Evolutionary conservation across 2,113 vertebrate genomes (phyloP), one percentile per base, ranked within the genome.

Genomic region (Aplodontia rufa): DNA sequence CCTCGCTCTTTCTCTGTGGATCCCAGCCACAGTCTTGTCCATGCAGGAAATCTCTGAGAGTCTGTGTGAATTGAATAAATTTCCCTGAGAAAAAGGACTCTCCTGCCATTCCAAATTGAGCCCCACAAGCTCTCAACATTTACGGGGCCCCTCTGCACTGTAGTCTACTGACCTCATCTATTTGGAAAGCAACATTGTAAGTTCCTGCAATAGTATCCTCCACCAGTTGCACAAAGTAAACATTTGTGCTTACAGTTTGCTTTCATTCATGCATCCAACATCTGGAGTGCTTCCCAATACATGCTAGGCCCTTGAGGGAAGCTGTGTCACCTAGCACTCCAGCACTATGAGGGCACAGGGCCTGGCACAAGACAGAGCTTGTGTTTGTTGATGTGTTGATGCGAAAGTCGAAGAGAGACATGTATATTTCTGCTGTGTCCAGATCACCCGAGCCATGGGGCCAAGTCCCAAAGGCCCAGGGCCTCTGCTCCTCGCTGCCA

Each of bases 171-270:
- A 24, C 87, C 90, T 64, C 5, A 17, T 68, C 72, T 81, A 28
- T 51, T 83, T 12, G 24, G 87, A 60, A 24, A 60, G 62, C 49
- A n/a, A 32, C 28, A 49, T 66, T 53, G 35, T 64, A 62, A 83
- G 6, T 30, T 26, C 42, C 66, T 64, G 62, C 16, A n/a, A 24
- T 3, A 42, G 55, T 22, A 28, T 9, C 28, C n/a, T 81, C 37
- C 68, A 53, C 60, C 81, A 22, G 20, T 51, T 74, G 35, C 72
- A 91, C 82, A 92, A 81, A 96, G 82, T 5, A 55, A 87, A 64
- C 37, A 19, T 20, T 40, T 35, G 30, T 68, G 71, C 45, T 62
- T 82, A 37, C 26, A 64, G 72, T 58, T 92, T 24, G 7, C 66
- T 85, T 71, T 42, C 8, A 35, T 28, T 55, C 5, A 55, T 60